Conservation (phyloP, 1,140 invertebrate species). For the Zaprionus africanus region DNA sequence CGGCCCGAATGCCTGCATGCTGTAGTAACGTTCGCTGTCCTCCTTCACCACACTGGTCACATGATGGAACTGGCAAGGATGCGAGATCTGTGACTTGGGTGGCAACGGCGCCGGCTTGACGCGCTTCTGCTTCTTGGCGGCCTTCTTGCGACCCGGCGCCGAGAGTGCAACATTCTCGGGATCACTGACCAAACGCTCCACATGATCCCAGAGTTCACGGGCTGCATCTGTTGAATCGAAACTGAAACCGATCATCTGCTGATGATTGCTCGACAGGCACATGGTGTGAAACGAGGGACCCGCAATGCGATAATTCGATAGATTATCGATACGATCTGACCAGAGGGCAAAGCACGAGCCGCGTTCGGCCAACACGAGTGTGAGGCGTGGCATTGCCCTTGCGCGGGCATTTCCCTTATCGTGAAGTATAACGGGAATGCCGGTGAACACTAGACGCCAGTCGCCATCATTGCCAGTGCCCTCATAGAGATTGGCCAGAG, state of each 20-base stretch:
- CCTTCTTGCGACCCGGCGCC: conserved; percentile 87
- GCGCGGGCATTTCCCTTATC: conserved; percentile 91
- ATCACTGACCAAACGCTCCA: conserved; percentile 90
- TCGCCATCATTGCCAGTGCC: conserved; percentile 86
- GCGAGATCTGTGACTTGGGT: conserved; percentile 92
- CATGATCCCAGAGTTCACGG: conserved; percentile 88
- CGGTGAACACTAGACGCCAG: conserved; percentile 92
- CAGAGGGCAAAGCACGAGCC: conserved; percentile 94
- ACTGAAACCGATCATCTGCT: conserved; percentile 88
- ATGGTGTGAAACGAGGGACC: conserved; percentile 93
- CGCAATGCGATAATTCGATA: conserved; percentile 88
- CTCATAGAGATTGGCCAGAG: conserved; percentile 92
- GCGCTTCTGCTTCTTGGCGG: conserved; percentile 85
- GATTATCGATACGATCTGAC: conserved; percentile 92
- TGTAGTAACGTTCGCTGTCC: conserved; percentile 88
- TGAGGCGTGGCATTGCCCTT: conserved; percentile 89
- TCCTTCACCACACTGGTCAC: conserved; percentile 91
- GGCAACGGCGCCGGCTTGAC: conserved; percentile 87
- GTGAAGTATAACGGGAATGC: conserved; percentile 92
- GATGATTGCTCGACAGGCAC: conserved; percentile 87
- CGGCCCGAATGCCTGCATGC: conserved; percentile 87
- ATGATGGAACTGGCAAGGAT: conserved; percentile 94
- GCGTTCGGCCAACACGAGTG: conserved; percentile 91
- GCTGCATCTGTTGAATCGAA: conserved; percentile 92
- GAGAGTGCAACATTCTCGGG: conserved; percentile 92